Conservation (phyloP, 1,140 invertebrate species). For the Wasmannia auropunctata region DNA sequence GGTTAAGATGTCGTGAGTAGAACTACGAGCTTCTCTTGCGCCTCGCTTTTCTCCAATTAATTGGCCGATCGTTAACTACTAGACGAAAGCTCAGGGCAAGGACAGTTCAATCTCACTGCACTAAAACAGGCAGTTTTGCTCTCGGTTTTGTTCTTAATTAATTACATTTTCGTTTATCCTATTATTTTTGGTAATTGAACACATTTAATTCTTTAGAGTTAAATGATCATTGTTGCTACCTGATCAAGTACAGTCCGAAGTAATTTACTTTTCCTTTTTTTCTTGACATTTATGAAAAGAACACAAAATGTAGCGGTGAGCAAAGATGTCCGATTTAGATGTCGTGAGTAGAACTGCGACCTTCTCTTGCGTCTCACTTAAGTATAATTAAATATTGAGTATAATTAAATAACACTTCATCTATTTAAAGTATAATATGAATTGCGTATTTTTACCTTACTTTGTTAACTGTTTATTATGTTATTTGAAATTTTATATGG, state of each 20-base stretch:
- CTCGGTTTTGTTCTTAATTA: not conserved
- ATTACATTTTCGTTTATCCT: not conserved
- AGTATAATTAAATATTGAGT: not conserved
- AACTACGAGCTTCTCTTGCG: not conserved
- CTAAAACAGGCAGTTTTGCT: not conserved
- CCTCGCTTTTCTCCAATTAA: not conserved
- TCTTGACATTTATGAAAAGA: too few relatives aligned
- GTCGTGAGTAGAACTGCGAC: too few relatives aligned
- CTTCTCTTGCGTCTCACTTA: too few relatives aligned
- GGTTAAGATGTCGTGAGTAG: not conserved
- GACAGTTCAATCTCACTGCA: not conserved
- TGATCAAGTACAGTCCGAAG: not conserved
- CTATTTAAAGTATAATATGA: not conserved
- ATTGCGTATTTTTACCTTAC: not conserved
- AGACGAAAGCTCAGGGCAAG: not conserved
- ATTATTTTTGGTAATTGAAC: not conserved
- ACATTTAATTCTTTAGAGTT: not conserved
- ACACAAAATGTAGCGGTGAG: too few relatives aligned
- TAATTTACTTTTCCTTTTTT: not conserved
- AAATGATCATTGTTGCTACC: not conserved
- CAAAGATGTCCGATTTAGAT: too few relatives aligned
- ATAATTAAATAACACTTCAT: not conserved
- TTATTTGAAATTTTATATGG: not conserved
- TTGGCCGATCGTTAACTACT: not conserved
- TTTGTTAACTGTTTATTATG: not conserved